Evolutionary conservation across 2,888 invertebrate species (phyloP).

Genomic region (Pecten maximus): DNA sequence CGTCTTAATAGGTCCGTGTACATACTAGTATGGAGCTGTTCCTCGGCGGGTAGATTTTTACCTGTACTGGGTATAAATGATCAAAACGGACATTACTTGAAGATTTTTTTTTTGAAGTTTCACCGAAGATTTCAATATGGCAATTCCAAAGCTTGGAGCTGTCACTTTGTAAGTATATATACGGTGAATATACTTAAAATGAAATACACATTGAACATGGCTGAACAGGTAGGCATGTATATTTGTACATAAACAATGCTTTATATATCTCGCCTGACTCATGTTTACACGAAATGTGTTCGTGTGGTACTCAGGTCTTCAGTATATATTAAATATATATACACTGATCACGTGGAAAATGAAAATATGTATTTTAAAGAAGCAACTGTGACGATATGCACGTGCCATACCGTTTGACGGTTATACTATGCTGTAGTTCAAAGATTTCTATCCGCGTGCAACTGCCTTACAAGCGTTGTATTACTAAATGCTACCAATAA

Average conservation of each 20-base stretch:
- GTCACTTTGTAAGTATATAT: constrained; percentile 18
- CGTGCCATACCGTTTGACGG: too few relatives aligned
- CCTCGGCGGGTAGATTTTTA: not conserved
- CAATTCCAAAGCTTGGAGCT: not conserved
- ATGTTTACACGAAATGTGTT: not conserved
- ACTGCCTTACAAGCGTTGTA: too few relatives aligned
- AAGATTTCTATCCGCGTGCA: too few relatives aligned
- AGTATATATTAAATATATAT: too few relatives aligned
- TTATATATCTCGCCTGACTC: not conserved
- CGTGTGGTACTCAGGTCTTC: too few relatives aligned
- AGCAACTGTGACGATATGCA: too few relatives aligned
- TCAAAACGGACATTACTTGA: not conserved
- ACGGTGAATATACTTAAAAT: too few relatives aligned
- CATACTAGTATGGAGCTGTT: not conserved
- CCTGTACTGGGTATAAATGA: not conserved
- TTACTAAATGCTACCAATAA: too few relatives aligned
- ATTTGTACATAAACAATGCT: not conserved
- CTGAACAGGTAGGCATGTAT: not conserved
- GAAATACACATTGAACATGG: too few relatives aligned
- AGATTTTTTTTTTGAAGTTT: not conserved
- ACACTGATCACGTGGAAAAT: too few relatives aligned
- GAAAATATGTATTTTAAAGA: too few relatives aligned
- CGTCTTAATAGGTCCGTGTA: not conserved
- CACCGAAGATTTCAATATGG: not conserved
- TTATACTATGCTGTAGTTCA: too few relatives aligned